Evolutionary conservation across 2,113 vertebrate species (phyloP), one percentile per base, ranked within the genome.

Genomic region (Terrapene triunguis): DNA sequence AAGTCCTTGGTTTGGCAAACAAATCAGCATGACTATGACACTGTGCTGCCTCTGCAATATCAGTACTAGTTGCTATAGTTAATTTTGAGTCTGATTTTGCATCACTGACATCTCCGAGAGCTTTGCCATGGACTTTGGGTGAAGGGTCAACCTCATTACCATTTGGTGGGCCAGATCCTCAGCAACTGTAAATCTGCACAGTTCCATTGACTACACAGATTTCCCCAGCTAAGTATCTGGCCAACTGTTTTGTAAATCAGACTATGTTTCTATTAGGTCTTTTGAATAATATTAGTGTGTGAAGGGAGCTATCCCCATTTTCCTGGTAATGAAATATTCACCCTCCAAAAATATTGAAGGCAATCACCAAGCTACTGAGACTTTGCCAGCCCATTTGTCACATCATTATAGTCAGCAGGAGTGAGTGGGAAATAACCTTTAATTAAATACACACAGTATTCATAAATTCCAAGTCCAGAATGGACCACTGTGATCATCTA

Each of bases 211-310:
- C 74, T 11, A 90, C 74, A 22, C 10, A 10, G 69, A 72, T 38
- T 42, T 72, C n/a, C 69, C 69, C n/a, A 72, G 69, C 35, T 38
- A 72, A 72, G 17, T 14, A 7, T 62, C 59, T 62, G 29, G 59
- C 10, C 59, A 32, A 62, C 59, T 14, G 59, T 62, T 62, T 27
- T 62, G 12, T 32, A 22, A 72, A 72, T 42, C 65, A 69, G 35
- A 32, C 32, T 0, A 1, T 19, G 5, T 44, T 51, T 80, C 78
- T 50, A 32, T 8, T 48, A 5, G 25, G 27, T 16, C 16, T 35
- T 50, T 47, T 32, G 48, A 27, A 48, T 19, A 80, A 25, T 29
- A 35, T 10, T 76, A 47, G 2, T 24, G 47, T 79, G 76, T 19
- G 32, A 80, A 51, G 78, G 16, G 48, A 80, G 48, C 12, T 65